Evolutionary conservation across 23 tunicate species (phyloP), one percentile per base, ranked within the genome.

Genomic region (Botrylloides violaceus): DNA sequence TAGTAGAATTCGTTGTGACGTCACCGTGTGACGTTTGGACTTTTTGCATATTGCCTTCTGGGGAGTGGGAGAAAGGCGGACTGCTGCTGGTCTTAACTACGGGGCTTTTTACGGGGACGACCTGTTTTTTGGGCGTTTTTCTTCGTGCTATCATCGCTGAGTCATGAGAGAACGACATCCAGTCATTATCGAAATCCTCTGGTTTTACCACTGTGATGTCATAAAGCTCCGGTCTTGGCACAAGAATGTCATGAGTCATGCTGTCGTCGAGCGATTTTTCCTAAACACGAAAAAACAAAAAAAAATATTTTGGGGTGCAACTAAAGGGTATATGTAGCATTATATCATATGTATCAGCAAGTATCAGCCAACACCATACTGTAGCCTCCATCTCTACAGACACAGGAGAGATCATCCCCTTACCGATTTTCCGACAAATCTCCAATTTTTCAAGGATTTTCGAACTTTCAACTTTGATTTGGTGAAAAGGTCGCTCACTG

Each of bases 151-250:
- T 27, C 35, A 63, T 27, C 20, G 70, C 70, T 3, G 70, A 63
- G 36, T 63, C 70, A 9, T 63, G 70, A 27, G 70, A 63, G 18
- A 63, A 31, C 3, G 70, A 63, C 70, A 63, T 29, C 70, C 70
- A 63, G 29, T 63, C 33, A 25, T 25, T 9, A 19, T 28, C 9
- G 34, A 63, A 12, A 28, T 63, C 70, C 3, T 63, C 70, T 29
- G 70, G 70, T 27, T 63, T 27, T 31, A 34, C 23, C 6, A 63
- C 32, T 3, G 70, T 12, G 34, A 33, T 4, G 70, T 63, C 70
- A 34, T 63, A 63, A 25, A 63, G 35, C n/a, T 63, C 70, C 20
- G 33, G 35, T 25, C 36, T 63, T 3, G 36, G 4, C 33, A 33
- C 35, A 4, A 6, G 35, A 3, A 63, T 21, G 12, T 43, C 53